phyloP scores from a whole-genome alignment of 2,797 vertebrate genomes.

The Etheostoma nigrum region DNA sequence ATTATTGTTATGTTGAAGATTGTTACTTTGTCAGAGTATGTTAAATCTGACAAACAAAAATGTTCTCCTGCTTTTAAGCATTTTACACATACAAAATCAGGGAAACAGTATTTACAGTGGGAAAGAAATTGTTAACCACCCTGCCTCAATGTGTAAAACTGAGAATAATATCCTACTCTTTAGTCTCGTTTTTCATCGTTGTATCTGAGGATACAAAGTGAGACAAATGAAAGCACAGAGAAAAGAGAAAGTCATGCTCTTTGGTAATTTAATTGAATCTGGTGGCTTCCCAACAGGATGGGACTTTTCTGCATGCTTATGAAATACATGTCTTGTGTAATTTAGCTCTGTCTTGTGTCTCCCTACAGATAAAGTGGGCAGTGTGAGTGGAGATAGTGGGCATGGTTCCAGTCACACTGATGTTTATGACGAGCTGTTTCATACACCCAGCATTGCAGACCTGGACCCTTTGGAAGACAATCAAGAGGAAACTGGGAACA shows the following conservation, averaged over 20 bases:
- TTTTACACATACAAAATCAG: neutral
- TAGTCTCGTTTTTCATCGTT: conserved; percentile 2
- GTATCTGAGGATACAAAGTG: conserved; percentile 9
- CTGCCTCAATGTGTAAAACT: conserved; percentile 8
- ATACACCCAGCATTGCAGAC: conserved; percentile 77
- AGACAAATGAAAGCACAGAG: conserved; percentile 35
- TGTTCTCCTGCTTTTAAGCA: neutral
- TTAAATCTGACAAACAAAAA: neutral
- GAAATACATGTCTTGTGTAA: conserved; percentile 36
- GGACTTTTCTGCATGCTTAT: conserved; percentile 24
- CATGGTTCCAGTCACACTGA: conserved; percentile 84
- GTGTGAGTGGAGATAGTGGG: conserved; percentile 83
- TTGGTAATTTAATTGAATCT: conserved; percentile 47
- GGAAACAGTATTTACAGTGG: neutral
- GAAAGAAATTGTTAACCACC: neutral
- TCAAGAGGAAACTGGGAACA: conserved; percentile 85
- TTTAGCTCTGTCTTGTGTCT: conserved; percentile 28
- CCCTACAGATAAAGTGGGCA: conserved; percentile 83
- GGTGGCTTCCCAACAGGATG: conserved; percentile 27
- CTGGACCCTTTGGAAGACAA: conserved; percentile 84
- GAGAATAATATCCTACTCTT: conserved; percentile 14
- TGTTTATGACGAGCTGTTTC: conserved; percentile 94
- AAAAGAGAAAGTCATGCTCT: conserved; percentile 30
- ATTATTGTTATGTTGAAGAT: neutral
- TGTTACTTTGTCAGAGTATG: neutral